Percentiles rank a stretch among this genome's conserved stretches.
Evolutionary conservation across 2,113 vertebrate species (phyloP).

Genomic region (Leptodactylus fuscus): DNA sequence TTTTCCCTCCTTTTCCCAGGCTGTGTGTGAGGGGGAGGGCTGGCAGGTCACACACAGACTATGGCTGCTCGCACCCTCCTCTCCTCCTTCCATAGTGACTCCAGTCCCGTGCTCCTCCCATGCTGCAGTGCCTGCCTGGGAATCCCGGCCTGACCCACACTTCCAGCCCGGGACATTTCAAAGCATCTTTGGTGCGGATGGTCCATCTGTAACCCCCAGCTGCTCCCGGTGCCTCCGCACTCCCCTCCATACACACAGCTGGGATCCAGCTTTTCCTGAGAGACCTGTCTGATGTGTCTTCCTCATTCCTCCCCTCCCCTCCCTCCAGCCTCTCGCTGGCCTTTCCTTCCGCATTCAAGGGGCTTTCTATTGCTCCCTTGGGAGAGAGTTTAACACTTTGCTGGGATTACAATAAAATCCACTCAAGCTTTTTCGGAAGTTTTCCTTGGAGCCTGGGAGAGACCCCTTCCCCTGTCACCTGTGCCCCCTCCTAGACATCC

Average conservation of each 20-base stretch:
- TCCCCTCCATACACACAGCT: background rate
- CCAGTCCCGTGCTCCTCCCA: slow-evolving; percentile 16
- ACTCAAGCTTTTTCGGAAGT: background rate
- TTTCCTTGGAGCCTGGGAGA: background rate
- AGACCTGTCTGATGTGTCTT: slow-evolving; percentile 29
- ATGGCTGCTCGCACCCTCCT: background rate
- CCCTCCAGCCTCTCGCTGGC: slow-evolving; percentile 13
- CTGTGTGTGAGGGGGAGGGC: slow-evolving; percentile 15
- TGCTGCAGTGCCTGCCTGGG: slow-evolving; percentile 57
- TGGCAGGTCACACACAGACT: background rate
- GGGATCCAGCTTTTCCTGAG: slow-evolving; percentile 21
- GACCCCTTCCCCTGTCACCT: background rate
- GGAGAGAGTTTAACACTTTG: slow-evolving; percentile 13
- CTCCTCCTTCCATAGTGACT: slow-evolving; percentile 38
- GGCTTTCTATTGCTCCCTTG: slow-evolving; percentile 8
- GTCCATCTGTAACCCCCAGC: background rate
- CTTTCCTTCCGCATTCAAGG: slow-evolving; percentile 49
- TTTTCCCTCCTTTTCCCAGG: slow-evolving; percentile 30
- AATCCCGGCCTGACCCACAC: slow-evolving; percentile 53
- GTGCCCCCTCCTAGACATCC: too few species aligned
- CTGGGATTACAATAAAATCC: slow-evolving; percentile 16
- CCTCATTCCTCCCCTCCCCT: slow-evolving; percentile 44
- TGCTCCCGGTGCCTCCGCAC: background rate
- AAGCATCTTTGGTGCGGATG: background rate
- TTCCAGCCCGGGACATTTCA: slow-evolving; percentile 36